These are phyloP conservation scores for Smithornis capensis DNA, from an alignment of 2,113 vertebrate species.

Conservation along the genomic window DNA sequence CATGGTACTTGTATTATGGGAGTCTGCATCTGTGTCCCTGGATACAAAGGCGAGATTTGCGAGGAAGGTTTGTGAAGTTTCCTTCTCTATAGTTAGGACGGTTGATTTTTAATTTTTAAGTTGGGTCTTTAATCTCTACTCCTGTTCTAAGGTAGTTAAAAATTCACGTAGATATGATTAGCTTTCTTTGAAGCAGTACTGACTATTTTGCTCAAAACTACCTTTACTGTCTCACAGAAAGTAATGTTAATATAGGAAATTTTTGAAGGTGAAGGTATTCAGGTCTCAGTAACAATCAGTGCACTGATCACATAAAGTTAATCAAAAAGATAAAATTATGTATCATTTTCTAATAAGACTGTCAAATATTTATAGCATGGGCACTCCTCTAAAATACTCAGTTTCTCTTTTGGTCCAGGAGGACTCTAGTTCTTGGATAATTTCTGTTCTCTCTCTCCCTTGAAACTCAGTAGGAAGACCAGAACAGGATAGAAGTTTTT, in stretches of 20 bases:
- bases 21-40: slow-evolving; percentile 89
- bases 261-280: not conserved
- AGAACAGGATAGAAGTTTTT: not conserved
- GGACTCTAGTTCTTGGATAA: not conserved
- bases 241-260: not conserved
- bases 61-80: slow-evolving; percentile 84
- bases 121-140: not conserved
- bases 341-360: not conserved
- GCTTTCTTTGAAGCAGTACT: not conserved
- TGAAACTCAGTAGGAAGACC: not conserved
- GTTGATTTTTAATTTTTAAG: not conserved
- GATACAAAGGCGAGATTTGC: slow-evolving; percentile 94
- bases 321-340: not conserved
- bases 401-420: not conserved
- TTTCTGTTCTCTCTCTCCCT: not conserved
- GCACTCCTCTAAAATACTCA: not conserved
- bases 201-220: not conserved
- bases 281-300: not conserved
- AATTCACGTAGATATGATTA: not conserved
- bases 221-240: not conserved
- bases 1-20: slow-evolving; percentile 94
- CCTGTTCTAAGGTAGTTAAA: not conserved
- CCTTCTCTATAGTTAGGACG: fast-evolving
- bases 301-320: not conserved
- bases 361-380: not conserved